Evolutionary conservation across 2,888 invertebrate species (phyloP), one percentile per base, ranked within the genome.

Genomic region (Caradrina kadenii): DNA sequence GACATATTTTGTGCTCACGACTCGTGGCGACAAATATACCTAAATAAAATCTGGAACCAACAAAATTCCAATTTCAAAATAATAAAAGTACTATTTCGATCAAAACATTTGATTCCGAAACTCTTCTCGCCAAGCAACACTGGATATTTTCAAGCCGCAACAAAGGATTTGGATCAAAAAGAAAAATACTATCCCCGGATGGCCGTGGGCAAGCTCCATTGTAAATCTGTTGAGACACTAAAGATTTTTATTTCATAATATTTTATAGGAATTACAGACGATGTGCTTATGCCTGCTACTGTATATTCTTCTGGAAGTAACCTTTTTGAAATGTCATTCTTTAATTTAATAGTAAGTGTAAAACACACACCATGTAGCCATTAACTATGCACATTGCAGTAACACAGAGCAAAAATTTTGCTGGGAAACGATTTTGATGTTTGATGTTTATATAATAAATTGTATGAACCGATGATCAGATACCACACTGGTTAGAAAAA

Each of bases 111-210:
- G 77, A 83, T 77, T 69, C 66, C 59, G 62, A 64, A 63, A 61
- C 67, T 58, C 63, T 65, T 63, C 39, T 65, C 66, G 54, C 67
- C 63, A 63, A 55, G 63, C 66, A 56, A 66, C 65, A 26, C 63
- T 69, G 52, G 77, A 67, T 80, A 80, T 77, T 82, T 76, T 76
- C 64, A 71, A 79, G 56, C 83, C 77, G 50, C 72, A 69, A 83
- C 83, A 81, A 81, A 77, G 81, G 77, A 80, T 71, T 82, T 70
- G 54, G 63, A 77, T 66, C 68, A 67, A 80, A 80, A 82, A 80
- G 70, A 82, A 83, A 58, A 77, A 69, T 67, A 59, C 73, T 73
- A 73, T 69, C 53, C 60, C 6, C 56, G 58, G 21, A 69, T 54
- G 55, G 77, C 83, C 77, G 66, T 62, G 69, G 81, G 81, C 81